These are phyloP conservation scores for Apocheima hispidaria DNA, from an alignment of 2,888 invertebrate species.

Conservation along the genomic window DNA sequence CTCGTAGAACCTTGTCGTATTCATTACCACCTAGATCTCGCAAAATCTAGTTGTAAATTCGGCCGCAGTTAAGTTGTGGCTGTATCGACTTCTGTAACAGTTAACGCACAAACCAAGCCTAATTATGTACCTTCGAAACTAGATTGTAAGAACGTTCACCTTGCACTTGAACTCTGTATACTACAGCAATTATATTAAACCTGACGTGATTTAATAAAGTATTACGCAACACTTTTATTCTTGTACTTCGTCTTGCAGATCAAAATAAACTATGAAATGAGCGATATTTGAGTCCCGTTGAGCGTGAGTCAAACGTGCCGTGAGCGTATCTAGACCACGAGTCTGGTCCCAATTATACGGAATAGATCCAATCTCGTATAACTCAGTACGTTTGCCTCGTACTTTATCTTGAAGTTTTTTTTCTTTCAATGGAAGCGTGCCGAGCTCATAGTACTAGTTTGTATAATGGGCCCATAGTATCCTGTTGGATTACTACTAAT, in stretches of 20 bases:
- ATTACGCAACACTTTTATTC: too few relatives aligned
- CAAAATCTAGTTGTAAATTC: too few relatives aligned
- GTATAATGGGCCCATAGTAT: too few relatives aligned
- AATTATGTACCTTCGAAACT: background rate
- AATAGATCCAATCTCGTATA: constrained; percentile 12
- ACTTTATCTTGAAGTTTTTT: constrained; percentile 1
- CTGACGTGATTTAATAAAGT: background rate
- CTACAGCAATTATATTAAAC: background rate
- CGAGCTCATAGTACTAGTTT: too few relatives aligned
- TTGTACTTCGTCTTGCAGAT: background rate
- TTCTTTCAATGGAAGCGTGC: too few relatives aligned
- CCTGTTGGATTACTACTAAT: too few relatives aligned
- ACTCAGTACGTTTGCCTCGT: constrained; percentile 7
- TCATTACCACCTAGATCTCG: too few relatives aligned
- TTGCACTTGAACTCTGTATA: constrained; percentile 17
- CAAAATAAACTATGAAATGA: constrained; percentile 5
- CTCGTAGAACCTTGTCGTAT: too few relatives aligned
- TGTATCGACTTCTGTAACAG: too few relatives aligned
- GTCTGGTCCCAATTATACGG: constrained; percentile 18
- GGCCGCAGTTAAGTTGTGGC: too few relatives aligned
- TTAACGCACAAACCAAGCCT: too few relatives aligned
- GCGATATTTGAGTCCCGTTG: constrained; percentile 17
- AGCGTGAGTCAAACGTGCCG: constrained; percentile 11
- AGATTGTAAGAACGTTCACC: constrained; percentile 13
- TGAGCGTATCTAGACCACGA: constrained; percentile 15